Percentiles rank a stretch among this genome's conserved stretches.
Conservation (phyloP, 2,113 vertebrate genomes). For the Tragelaphus scriptus region DNA sequence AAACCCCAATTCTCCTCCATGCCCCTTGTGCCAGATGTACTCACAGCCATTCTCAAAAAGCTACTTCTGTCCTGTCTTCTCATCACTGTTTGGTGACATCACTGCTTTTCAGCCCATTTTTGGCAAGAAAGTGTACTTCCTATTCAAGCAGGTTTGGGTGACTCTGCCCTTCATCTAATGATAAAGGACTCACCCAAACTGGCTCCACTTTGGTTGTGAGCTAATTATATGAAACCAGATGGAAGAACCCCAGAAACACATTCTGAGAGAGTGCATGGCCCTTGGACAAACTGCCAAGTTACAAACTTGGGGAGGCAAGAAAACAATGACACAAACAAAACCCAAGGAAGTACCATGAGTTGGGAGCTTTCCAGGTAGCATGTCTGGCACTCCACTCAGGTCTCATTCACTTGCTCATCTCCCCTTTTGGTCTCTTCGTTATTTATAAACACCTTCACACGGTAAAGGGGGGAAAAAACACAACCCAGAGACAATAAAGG, state of each 20-base stretch:
- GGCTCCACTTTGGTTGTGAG: background rate
- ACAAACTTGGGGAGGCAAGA: conserved; percentile 1
- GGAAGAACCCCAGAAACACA: background rate
- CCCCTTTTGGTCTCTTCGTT: background rate
- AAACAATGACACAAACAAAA: background rate
- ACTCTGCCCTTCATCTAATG: background rate
- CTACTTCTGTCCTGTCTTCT: background rate
- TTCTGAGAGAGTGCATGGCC: background rate
- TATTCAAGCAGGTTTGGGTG: background rate
- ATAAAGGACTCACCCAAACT: background rate
- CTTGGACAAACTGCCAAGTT: conserved; percentile 1
- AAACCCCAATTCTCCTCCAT: background rate
- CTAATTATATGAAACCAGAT: background rate
- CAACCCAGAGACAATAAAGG: background rate
- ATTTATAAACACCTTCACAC: background rate
- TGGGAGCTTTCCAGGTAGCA: background rate
- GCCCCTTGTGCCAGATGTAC: background rate
- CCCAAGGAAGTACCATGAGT: background rate
- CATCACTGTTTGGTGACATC: background rate
- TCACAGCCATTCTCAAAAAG: background rate
- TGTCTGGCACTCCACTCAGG: background rate
- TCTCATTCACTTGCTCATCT: background rate
- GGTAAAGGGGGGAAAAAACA: background rate
- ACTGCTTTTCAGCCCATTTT: background rate
- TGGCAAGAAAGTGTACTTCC: background rate